Percentiles rank a stretch among this genome's conserved stretches.
These are phyloP conservation scores for Amphiduros pacificus DNA, from an alignment of 2,888 invertebrate species.

Conservation along the genomic window DNA sequence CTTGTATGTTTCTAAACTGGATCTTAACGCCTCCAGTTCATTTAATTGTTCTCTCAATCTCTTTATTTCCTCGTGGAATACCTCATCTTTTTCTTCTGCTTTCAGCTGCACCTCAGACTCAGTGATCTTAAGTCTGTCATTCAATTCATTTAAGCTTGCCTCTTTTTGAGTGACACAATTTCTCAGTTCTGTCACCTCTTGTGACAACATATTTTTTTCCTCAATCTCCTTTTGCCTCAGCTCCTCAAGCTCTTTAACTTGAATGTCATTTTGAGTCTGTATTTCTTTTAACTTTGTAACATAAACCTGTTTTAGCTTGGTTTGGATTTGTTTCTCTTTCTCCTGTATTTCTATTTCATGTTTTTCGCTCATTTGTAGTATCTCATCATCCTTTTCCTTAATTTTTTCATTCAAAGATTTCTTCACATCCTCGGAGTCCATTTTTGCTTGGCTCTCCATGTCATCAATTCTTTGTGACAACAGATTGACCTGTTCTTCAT, in stretches of 20 bases:
- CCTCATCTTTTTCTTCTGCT: conserved; percentile 1
- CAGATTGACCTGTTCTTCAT: conserved; percentile 13
- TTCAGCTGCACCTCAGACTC: background rate
- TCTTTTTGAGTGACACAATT: background rate
- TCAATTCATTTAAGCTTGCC: background rate
- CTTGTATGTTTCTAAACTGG: too few relatives aligned
- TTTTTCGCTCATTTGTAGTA: background rate
- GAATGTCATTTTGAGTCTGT: conserved; percentile 30
- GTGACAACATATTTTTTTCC: background rate
- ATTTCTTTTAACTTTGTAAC: conserved; percentile 43
- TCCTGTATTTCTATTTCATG: conserved; percentile 5
- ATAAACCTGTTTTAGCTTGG: conserved; percentile 45
- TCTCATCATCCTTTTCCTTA: conserved; percentile 35
- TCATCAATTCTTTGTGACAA: conserved; percentile 11
- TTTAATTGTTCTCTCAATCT: too few relatives aligned
- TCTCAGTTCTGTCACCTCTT: background rate
- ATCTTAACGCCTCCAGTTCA: too few relatives aligned
- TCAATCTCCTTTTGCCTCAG: conserved; percentile 23
- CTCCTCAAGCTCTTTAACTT: conserved; percentile 25
- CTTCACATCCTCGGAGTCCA: conserved; percentile 32
- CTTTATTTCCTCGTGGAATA: too few relatives aligned
- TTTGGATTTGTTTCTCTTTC: conserved; percentile 6
- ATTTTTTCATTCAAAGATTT: conserved; percentile 12
- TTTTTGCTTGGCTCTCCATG: conserved; percentile 18
- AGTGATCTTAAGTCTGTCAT: background rate